These are phyloP conservation scores for Drosophila cracens DNA, from an alignment of 2,888 invertebrate genomes.

Conservation along the genomic window DNA sequence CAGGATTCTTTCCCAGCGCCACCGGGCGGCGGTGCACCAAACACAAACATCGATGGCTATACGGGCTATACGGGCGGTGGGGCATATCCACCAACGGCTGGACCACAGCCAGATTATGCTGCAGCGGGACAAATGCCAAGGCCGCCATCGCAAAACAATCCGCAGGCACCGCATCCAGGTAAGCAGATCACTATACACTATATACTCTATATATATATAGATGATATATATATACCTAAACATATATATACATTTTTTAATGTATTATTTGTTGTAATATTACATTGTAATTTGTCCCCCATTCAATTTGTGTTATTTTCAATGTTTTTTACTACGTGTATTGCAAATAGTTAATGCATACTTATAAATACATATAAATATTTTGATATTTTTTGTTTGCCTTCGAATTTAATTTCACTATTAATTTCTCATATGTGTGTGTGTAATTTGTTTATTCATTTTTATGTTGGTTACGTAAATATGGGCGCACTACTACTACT, in stretches of 20 bases:
- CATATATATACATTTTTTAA: conserved; percentile 1
- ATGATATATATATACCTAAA: conserved; percentile 25
- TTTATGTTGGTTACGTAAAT: conserved; percentile 73
- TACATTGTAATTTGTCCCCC: conserved; percentile 28
- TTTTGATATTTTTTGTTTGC: conserved; percentile 29
- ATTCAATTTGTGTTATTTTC: conserved; percentile 16
- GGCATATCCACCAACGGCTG: conserved; percentile 86
- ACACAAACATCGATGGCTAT: conserved; percentile 93
- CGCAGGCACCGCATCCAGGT: conserved; percentile 89
- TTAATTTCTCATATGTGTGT: conserved; percentile 48
- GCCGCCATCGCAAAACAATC: conserved; percentile 89
- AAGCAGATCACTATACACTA: conserved; percentile 50
- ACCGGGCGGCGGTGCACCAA: conserved; percentile 87
- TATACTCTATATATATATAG: background rate
- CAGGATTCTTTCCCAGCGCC: conserved; percentile 94
- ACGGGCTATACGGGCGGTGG: conserved; percentile 89
- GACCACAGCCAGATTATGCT: conserved; percentile 87
- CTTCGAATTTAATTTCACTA: conserved; percentile 31
- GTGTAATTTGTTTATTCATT: conserved; percentile 73
- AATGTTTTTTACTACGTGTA: conserved; percentile 32
- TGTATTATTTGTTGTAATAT: conserved; percentile 28
- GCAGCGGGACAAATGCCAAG: conserved; percentile 89
- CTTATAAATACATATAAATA: conserved; percentile 29
- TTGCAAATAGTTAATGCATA: conserved; percentile 43
- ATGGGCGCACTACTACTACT: conserved; percentile 75